Conservation (phyloP, 1,140 invertebrate genomes). For the Drosophila bocqueti region DNA sequence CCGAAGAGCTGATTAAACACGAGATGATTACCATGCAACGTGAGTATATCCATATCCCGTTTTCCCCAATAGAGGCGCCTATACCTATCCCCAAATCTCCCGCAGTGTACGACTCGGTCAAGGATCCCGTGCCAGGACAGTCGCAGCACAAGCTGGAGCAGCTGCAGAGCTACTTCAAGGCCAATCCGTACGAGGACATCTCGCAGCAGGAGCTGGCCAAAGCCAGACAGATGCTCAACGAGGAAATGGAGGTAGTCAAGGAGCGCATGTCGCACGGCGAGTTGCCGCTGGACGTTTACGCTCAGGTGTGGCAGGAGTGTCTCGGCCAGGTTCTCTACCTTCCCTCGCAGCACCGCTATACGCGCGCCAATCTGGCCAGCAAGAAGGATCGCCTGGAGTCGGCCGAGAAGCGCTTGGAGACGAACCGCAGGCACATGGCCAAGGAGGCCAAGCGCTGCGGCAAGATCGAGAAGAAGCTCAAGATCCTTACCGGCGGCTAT, state of each 20-base stretch:
- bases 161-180: conserved; percentile 90
- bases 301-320: conserved; percentile 99
- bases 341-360: conserved; percentile 95
- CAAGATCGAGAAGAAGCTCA: conserved; percentile 99
- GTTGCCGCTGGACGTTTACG: conserved; percentile 94
- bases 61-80: neutral
- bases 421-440: conserved; percentile 97
- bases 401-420: conserved; percentile 95
- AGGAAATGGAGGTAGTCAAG: conserved; percentile 96
- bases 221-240: conserved; percentile 89
- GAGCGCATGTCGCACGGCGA: conserved; percentile 98
- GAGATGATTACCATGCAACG: conserved; percentile 98
- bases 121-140: conserved; percentile 87
- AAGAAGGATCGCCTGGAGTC: conserved; percentile 98
- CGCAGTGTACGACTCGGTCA: conserved; percentile 91
- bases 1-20: conserved; percentile 98
- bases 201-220: conserved; percentile 89
- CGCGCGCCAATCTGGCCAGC: conserved; percentile 96
- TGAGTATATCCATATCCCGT: conserved; percentile 19
- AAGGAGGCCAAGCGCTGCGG: conserved; percentile 97
- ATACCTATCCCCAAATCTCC: neutral
- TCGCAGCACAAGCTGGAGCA: conserved; percentile 85
- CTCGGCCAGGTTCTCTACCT: conserved; percentile 94
- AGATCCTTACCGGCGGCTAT: conserved; percentile 96
- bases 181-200: conserved; percentile 93